These are phyloP conservation scores for Lanius ludovicianus DNA, from an alignment of 2,113 vertebrate genomes.

Conservation along the genomic window DNA sequence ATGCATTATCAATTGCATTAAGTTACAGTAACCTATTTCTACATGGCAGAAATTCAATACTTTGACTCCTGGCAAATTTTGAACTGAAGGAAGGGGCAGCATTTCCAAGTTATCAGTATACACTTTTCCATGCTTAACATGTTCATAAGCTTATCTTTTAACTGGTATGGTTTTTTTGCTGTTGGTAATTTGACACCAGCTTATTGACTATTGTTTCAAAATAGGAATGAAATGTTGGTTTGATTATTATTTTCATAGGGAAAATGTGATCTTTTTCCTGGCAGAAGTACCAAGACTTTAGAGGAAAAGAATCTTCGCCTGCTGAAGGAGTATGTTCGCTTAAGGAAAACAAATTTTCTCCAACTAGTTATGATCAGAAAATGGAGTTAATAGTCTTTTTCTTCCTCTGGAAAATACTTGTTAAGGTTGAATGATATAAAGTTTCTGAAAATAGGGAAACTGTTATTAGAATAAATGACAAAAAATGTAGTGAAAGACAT, in stretches of 20 bases:
- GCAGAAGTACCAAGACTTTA: background rate
- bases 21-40: background rate
- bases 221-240: background rate
- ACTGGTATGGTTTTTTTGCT: background rate
- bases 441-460: constrained; percentile 42
- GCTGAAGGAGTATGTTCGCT: background rate
- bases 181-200: background rate
- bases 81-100: background rate
- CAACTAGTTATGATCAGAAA: background rate
- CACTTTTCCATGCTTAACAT: background rate
- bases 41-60: background rate
- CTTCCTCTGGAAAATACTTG: constrained; percentile 15
- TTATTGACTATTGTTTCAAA: background rate
- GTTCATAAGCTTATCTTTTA: background rate
- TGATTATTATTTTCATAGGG: background rate
- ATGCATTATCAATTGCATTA: background rate
- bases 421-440: constrained; percentile 7
- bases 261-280: background rate
- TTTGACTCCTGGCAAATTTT: background rate
- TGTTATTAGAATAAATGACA: constrained; percentile 34
- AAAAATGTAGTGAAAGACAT: constrained; percentile 1
- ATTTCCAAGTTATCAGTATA: background rate
- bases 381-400: constrained; percentile 24
- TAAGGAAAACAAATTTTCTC: constrained; percentile 6
- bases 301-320: background rate